Conservation (phyloP, 2,797 vertebrate genomes). For the Lepilemur ruficaudatus region DNA sequence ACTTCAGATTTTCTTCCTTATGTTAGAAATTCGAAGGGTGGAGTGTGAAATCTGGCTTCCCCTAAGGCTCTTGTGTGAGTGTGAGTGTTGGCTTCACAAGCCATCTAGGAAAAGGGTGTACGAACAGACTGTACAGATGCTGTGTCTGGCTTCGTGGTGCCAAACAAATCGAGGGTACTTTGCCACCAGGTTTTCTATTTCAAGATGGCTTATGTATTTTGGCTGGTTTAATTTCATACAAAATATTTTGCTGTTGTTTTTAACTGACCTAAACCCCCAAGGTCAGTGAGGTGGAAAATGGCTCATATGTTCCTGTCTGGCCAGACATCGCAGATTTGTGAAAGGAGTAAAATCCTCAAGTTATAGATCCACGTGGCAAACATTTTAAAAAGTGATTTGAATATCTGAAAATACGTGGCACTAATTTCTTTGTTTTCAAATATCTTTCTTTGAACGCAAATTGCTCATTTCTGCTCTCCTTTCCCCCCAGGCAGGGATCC, state of each 20-base stretch:
- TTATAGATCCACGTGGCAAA: neutral
- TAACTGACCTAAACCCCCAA: neutral
- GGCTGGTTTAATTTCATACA: neutral
- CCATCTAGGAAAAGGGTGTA: slow-evolving; percentile 7
- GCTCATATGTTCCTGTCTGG: neutral
- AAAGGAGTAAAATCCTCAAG: neutral
- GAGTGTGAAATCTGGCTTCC: slow-evolving; percentile 54
- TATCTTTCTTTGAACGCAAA: neutral
- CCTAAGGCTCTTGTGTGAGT: slow-evolving; percentile 30
- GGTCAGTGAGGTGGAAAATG: neutral
- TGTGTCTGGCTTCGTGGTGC: slow-evolving; percentile 5
- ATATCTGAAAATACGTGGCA: neutral
- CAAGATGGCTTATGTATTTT: neutral
- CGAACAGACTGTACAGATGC: slow-evolving; percentile 59
- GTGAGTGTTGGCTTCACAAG: slow-evolving; percentile 57
- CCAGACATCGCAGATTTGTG: neutral
- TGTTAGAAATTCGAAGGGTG: slow-evolving; percentile 9
- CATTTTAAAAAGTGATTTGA: neutral
- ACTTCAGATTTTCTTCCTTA: slow-evolving; percentile 43
- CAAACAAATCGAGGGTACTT: slow-evolving; percentile 2
- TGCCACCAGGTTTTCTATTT: slow-evolving; percentile 56
- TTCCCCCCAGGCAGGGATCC: no score
- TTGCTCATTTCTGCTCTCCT: neutral
- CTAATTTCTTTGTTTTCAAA: neutral
- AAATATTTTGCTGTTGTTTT: neutral